Evolutionary conservation across 2,888 invertebrate genomes (phyloP).

Genomic region (Cheilosia urbana): DNA sequence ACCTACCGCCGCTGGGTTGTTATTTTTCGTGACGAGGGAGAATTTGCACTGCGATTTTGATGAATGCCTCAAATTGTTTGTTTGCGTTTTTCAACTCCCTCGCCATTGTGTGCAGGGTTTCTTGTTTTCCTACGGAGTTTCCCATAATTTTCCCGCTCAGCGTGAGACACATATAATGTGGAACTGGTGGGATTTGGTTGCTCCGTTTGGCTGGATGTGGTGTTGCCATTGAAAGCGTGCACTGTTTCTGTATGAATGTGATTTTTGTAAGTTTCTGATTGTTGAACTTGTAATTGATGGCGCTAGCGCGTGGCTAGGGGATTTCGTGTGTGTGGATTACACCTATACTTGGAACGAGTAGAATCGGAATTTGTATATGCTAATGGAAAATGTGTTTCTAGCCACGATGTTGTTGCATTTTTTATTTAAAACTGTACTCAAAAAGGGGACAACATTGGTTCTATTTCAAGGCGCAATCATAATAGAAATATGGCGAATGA

Average conservation of each 20-base stretch:
- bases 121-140: conserved; percentile 63
- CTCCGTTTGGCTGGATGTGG: not conserved
- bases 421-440: no score
- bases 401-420: no score
- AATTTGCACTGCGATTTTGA: conserved; percentile 72
- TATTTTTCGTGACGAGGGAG: conserved; percentile 69
- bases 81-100: conserved; percentile 61
- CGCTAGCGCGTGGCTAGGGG: conserved; percentile 13
- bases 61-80: conserved; percentile 73
- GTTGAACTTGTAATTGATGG: conserved; percentile 30
- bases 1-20: conserved; percentile 36
- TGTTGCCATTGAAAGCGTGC: conserved; percentile 33
- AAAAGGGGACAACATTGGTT: no score
- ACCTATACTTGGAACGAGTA: no score
- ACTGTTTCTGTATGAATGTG: conserved; percentile 1
- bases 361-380: no score
- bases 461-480: no score
- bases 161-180: conserved; percentile 58
- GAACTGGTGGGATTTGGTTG: conserved; percentile 26
- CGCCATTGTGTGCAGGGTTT: conserved; percentile 44
- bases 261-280: conserved; percentile 16
- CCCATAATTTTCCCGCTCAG: conserved; percentile 59
- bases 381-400: no score
- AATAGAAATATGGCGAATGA: no score
- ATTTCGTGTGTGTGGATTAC: not conserved